Conservation (phyloP, 2,888 invertebrate species). For the Cartodere bifasciata region DNA sequence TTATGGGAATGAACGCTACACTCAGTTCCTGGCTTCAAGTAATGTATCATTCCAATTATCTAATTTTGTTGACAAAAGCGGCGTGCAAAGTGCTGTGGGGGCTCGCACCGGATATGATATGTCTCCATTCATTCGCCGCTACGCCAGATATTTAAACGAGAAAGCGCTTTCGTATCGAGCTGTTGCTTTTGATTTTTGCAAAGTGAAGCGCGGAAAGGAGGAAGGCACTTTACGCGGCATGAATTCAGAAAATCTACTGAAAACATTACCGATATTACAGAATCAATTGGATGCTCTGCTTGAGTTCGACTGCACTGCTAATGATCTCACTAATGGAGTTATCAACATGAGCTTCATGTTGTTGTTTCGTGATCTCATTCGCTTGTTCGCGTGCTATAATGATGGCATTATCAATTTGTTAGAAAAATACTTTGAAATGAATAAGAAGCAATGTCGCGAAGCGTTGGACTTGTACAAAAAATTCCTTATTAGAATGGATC, state of each 20-base stretch:
- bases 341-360: slow-evolving; percentile 99
- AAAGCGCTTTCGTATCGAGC: slow-evolving; percentile 97
- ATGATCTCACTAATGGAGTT: slow-evolving; percentile 88
- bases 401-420: slow-evolving; percentile 98
- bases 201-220: slow-evolving; percentile 97
- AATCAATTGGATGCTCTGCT: slow-evolving; percentile 90
- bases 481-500: slow-evolving; percentile 97
- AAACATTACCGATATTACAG: slow-evolving; percentile 93
- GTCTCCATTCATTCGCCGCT: slow-evolving; percentile 97
- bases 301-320: slow-evolving; percentile 96
- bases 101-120: slow-evolving; percentile 81
- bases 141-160: slow-evolving; percentile 98
- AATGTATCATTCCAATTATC: slow-evolving; percentile 98
- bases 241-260: slow-evolving; percentile 94
- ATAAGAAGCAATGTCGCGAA: slow-evolving; percentile 97
- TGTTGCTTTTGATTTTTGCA: slow-evolving; percentile 99
- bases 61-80: slow-evolving; percentile 95
- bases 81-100: slow-evolving; percentile 80
- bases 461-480: slow-evolving; percentile 98
- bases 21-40: slow-evolving; percentile 98
- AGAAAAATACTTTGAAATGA: slow-evolving; percentile 99
- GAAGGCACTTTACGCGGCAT: slow-evolving; percentile 96
- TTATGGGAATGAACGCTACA: slow-evolving; percentile 99
- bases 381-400: slow-evolving; percentile 98
- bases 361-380: slow-evolving; percentile 95